A percentile compares a stretch with the other conserved stretches of the same genome.
Evolutionary conservation across 2,113 vertebrate species (phyloP).

Genomic region (Spea multiplicata): DNA sequence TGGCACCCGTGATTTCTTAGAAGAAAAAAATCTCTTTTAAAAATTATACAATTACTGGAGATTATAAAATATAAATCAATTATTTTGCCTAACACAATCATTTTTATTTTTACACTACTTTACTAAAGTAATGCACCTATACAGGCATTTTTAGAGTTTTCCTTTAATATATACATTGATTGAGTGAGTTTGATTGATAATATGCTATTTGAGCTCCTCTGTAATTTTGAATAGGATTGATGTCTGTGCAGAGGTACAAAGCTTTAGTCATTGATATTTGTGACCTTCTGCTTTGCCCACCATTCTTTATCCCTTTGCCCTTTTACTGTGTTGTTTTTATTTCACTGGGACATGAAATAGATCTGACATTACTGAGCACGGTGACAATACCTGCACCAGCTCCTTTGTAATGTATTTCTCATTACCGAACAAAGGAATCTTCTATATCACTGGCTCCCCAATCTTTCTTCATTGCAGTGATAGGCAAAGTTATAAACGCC

Average conservation of each 20-base stretch:
- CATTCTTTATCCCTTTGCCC: conserved; percentile 33
- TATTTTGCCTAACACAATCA: too few species aligned
- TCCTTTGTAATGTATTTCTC: conserved; percentile 36
- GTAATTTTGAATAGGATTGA: conserved; percentile 17
- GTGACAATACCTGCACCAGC: conserved; percentile 27
- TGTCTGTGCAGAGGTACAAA: conserved; percentile 20
- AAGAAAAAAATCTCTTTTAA: too few species aligned
- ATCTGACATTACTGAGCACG: conserved; percentile 39
- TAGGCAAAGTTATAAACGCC: neutral
- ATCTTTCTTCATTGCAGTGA: conserved; percentile 13
- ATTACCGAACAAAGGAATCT: conserved; percentile 31
- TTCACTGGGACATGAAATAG: conserved; percentile 37
- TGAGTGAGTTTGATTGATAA: neutral
- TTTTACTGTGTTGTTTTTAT: conserved; percentile 38
- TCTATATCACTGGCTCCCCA: neutral
- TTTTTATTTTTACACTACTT: too few species aligned
- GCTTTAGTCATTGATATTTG: conserved; percentile 25
- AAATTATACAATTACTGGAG: too few species aligned
- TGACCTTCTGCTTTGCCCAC: conserved; percentile 28
- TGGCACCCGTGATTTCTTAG: too few species aligned
- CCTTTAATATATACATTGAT: too few species aligned
- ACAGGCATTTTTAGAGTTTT: too few species aligned
- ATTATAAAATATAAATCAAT: too few species aligned
- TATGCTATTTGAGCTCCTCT: conserved; percentile 8
- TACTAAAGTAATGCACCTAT: too few species aligned